Percentiles rank a stretch among this genome's conserved stretches.
Evolutionary conservation across 2,113 vertebrate species (phyloP).

Genomic region (Sitta europaea): DNA sequence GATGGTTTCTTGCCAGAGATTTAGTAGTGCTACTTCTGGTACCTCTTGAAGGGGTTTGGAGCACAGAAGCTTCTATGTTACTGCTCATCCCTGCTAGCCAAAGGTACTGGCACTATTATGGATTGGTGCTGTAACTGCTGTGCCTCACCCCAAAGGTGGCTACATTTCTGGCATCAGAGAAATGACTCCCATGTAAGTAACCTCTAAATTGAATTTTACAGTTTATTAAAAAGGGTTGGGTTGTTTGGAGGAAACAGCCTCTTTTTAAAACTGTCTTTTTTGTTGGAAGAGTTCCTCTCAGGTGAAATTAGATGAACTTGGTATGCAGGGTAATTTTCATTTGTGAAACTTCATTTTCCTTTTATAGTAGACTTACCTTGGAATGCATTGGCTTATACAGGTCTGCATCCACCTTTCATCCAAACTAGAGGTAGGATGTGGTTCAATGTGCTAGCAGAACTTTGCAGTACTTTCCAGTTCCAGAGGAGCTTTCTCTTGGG

Average conservation of each 20-base stretch:
- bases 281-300: background rate
- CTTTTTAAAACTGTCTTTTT: background rate
- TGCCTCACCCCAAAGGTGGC: background rate
- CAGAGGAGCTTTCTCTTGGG: background rate
- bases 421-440: background rate
- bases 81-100: background rate
- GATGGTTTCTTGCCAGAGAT: background rate
- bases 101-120: background rate
- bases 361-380: background rate
- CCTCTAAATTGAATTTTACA: background rate
- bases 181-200: background rate
- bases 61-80: background rate
- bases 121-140: background rate
- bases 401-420: background rate
- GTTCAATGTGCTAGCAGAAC: background rate
- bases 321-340: background rate
- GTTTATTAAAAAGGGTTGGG: background rate
- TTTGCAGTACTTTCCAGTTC: background rate
- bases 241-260: background rate
- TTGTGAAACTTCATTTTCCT: background rate
- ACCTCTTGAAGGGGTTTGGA: background rate
- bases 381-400: background rate
- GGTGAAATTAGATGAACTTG: background rate
- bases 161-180: background rate
- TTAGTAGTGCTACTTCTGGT: background rate